Conservation (phyloP, 1,140 invertebrate genomes). For the Hycleus phaleratus region DNA sequence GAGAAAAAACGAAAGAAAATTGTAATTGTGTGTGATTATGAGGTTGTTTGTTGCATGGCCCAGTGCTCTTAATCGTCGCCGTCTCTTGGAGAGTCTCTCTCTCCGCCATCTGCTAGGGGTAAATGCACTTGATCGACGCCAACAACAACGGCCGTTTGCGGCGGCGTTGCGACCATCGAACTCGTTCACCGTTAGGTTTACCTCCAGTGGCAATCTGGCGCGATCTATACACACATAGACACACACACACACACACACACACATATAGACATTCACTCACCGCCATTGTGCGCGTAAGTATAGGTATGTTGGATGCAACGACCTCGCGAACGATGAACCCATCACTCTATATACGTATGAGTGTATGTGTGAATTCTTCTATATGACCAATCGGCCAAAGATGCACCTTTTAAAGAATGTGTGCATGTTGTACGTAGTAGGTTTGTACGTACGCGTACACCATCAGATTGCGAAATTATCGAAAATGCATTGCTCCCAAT, state of each 20-base stretch:
- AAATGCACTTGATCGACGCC: constrained; percentile 19
- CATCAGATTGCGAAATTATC: too few relatives aligned
- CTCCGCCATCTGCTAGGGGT: constrained; percentile 8
- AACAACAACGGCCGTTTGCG: constrained; percentile 4
- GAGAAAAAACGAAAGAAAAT: too few relatives aligned
- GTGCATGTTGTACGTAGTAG: too few relatives aligned
- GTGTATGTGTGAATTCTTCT: not conserved
- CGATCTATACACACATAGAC: constrained; percentile 21
- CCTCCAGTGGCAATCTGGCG: constrained; percentile 24
- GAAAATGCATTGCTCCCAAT: too few relatives aligned
- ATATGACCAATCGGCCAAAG: too few relatives aligned
- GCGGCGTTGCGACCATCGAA: constrained; percentile 18
- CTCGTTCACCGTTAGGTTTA: constrained; percentile 29
- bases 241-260: not conserved
- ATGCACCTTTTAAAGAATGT: too few relatives aligned
- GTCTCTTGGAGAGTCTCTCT: too few relatives aligned
- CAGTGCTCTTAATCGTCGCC: too few relatives aligned
- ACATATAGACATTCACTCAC: not conserved
- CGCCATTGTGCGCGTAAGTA: constrained; percentile 2
- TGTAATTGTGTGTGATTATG: too few relatives aligned
- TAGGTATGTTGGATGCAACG: constrained; percentile 16
- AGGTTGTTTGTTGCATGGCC: too few relatives aligned
- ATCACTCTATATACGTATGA: too few relatives aligned
- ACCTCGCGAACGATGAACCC: constrained; percentile 26
- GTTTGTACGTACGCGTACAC: too few relatives aligned